Evolutionary conservation across 2,113 vertebrate species (phyloP).

Genomic region (Zingel zingel): DNA sequence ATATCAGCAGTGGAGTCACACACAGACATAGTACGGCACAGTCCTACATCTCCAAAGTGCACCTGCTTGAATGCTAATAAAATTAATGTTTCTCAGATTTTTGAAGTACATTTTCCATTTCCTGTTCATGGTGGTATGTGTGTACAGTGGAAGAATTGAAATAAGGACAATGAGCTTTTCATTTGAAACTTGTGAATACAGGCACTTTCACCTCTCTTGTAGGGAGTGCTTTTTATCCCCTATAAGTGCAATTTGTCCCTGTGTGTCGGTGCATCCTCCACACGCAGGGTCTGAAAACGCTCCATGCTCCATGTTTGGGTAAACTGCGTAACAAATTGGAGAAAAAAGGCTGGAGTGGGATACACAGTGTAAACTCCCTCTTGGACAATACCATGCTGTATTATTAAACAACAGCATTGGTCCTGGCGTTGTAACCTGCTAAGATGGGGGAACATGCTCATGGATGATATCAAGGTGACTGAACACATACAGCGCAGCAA

Average conservation of each 20-base stretch:
- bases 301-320: constrained; percentile 80
- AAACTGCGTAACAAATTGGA: constrained; percentile 86
- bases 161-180: not conserved
- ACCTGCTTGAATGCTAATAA: not conserved
- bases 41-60: not conserved
- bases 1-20: not conserved
- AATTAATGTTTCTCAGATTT: not conserved
- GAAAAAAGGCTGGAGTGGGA: constrained; percentile 71
- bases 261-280: constrained; percentile 39
- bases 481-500: constrained; percentile 76
- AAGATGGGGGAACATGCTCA: constrained; percentile 78
- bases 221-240: constrained; percentile 19
- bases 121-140: not conserved
- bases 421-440: constrained; percentile 73
- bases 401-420: constrained; percentile 82
- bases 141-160: not conserved
- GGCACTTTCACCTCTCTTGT: constrained; percentile 8
- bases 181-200: constrained; percentile 35
- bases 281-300: constrained; percentile 50
- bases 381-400: constrained; percentile 81
- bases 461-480: constrained; percentile 83
- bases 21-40: not conserved
- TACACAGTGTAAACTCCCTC: constrained; percentile 79
- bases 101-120: constrained; percentile 2
- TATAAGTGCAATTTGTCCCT: constrained; percentile 56